A percentile compares a stretch with the other conserved stretches of the same genome.
phyloP scores from a whole-genome alignment of 2,113 vertebrate species.

The Plecturocebus donacophilus region DNA sequence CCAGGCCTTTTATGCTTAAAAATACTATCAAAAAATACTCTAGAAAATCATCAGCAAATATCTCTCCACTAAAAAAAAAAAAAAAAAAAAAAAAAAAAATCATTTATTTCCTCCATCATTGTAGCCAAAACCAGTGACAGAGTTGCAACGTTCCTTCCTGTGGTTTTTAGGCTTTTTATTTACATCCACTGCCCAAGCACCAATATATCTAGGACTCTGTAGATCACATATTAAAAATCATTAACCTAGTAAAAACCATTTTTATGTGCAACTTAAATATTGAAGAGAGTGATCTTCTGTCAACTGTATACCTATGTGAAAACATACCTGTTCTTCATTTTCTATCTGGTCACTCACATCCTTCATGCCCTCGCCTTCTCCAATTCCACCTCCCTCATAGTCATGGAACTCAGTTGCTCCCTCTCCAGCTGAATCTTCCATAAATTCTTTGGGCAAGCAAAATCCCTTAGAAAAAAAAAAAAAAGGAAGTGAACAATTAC shows the following conservation, averaged over 20 bases:
- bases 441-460: slow-evolving; percentile 95
- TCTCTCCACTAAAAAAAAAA: not conserved
- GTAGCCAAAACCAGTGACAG: not conserved
- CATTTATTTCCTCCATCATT: not conserved
- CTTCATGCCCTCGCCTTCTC: slow-evolving; percentile 95
- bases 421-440: slow-evolving; percentile 90
- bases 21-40: not conserved
- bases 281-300: not conserved
- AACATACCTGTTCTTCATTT: slow-evolving; percentile 95
- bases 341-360: slow-evolving; percentile 98
- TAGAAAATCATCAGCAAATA: not conserved
- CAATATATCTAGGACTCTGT: not conserved
- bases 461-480: slow-evolving; percentile 89
- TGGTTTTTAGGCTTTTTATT: not conserved
- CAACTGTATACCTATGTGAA: not conserved
- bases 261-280: not conserved
- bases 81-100: not conserved
- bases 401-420: slow-evolving; percentile 95
- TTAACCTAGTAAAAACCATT: not conserved
- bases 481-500: slow-evolving; percentile 15
- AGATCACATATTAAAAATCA: not conserved
- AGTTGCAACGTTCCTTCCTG: not conserved
- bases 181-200: not conserved
- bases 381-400: slow-evolving; percentile 95
- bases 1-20: not conserved